A percentile compares a stretch with the other conserved stretches of the same genome.
These are phyloP conservation scores for Athripsodes cinereus DNA, from an alignment of 2,888 invertebrate species.

Conservation along the genomic window DNA sequence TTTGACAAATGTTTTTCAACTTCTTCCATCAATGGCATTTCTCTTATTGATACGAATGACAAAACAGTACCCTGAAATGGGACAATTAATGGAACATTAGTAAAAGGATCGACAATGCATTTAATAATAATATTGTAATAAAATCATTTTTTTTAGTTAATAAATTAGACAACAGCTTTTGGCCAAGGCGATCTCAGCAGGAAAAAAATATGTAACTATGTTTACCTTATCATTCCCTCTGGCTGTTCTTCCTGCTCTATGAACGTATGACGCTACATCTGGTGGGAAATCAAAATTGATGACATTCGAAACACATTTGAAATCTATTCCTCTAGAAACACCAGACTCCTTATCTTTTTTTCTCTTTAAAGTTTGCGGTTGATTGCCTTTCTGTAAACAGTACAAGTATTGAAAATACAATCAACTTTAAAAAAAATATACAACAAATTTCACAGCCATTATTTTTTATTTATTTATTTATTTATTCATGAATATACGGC, in stretches of 20 bases:
- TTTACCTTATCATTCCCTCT: slow-evolving; percentile 73
- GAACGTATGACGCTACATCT: slow-evolving; percentile 86
- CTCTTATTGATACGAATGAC: slow-evolving; percentile 82
- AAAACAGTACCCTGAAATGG: slow-evolving; percentile 69
- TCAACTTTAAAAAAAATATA: no score
- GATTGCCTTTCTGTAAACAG: slow-evolving; percentile 27
- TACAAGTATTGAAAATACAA: no score
- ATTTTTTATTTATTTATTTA: no score
- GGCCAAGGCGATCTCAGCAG: no score
- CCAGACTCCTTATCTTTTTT: slow-evolving; percentile 90
- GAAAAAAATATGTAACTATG: no score
- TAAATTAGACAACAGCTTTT: no score
- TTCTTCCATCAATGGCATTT: slow-evolving; percentile 63
- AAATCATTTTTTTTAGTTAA: background rate
- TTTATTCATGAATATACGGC: no score
- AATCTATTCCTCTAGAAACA: slow-evolving; percentile 95
- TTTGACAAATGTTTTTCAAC: slow-evolving; percentile 70
- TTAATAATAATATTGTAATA: background rate
- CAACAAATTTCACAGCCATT: no score
- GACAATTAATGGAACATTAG: no score
- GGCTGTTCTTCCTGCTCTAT: slow-evolving; percentile 90
- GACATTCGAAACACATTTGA: slow-evolving; percentile 94
- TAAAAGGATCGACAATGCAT: no score
- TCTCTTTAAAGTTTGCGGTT: slow-evolving; percentile 45
- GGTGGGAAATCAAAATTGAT: slow-evolving; percentile 98